Evolutionary conservation across 2,113 vertebrate species (phyloP).

Genomic region (Muscicapa adusta): DNA sequence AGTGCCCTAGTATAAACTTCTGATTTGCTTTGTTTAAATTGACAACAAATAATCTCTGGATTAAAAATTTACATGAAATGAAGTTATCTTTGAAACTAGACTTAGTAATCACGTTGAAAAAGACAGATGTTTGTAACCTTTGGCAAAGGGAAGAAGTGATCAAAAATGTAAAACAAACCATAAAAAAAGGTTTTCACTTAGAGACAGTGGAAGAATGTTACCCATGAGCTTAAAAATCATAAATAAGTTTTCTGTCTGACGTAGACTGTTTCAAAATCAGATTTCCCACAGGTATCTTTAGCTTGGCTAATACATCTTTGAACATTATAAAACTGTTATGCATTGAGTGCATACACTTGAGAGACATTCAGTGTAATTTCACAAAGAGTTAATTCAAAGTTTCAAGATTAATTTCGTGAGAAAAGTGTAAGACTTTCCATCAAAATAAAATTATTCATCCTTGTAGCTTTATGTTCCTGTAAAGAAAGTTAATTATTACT

Average conservation of each 20-base stretch:
- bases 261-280: background rate
- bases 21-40: background rate
- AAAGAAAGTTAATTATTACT: constrained; percentile 38
- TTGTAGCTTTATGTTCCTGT: constrained; percentile 36
- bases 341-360: background rate
- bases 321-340: background rate
- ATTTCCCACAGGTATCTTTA: constrained; percentile 25
- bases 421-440: background rate
- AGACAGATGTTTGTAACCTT: background rate
- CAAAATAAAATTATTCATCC: constrained; percentile 36
- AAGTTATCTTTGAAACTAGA: background rate
- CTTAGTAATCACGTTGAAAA: background rate
- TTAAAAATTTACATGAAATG: background rate
- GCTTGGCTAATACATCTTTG: background rate
- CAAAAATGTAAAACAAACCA: background rate
- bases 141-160: background rate
- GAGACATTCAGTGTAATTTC: background rate
- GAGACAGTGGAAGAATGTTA: background rate
- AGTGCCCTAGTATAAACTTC: background rate
- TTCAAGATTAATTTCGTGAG: background rate
- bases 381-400: constrained; percentile 37
- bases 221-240: constrained; percentile 4
- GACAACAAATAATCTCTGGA: background rate
- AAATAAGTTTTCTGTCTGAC: constrained; percentile 3
- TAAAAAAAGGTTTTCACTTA: background rate